phyloP scores from a whole-genome alignment of 2,888 invertebrate species.

The Prenolepis imparis region DNA sequence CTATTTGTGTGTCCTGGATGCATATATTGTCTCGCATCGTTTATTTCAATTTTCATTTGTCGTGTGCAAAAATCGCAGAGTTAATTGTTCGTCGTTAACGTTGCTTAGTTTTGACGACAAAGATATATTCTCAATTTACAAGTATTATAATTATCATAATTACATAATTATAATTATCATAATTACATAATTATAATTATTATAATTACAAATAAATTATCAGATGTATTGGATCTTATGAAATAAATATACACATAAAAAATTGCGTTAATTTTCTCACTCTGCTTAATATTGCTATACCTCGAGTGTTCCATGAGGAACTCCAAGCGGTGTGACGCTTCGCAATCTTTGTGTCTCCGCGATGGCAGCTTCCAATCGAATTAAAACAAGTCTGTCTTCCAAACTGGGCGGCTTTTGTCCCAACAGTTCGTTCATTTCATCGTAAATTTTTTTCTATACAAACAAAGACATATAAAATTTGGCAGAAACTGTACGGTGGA shows the following conservation, averaged over 20 bases:
- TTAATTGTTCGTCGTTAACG: not conserved
- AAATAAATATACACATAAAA: not conserved
- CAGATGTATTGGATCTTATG: not conserved
- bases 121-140: not conserved
- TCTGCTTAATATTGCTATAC: conserved; percentile 78
- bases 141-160: not conserved
- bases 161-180: not conserved
- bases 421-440: conserved; percentile 87
- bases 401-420: conserved; percentile 85
- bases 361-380: conserved; percentile 91
- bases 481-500: not conserved
- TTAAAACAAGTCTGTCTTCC: conserved; percentile 88
- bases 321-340: conserved; percentile 93
- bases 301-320: conserved; percentile 92
- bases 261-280: not conserved
- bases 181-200: no score
- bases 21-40: not conserved
- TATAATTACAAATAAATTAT: conserved; percentile 6
- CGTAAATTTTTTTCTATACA: conserved; percentile 88
- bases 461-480: not conserved
- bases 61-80: not conserved
- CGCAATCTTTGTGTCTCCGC: conserved; percentile 93
- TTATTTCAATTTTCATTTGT: not conserved
- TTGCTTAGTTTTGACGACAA: not conserved
- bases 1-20: conserved; percentile 88